These are phyloP conservation scores for Pectinophora gossypiella DNA, from an alignment of 1,140 invertebrate species.

Conservation along the genomic window DNA sequence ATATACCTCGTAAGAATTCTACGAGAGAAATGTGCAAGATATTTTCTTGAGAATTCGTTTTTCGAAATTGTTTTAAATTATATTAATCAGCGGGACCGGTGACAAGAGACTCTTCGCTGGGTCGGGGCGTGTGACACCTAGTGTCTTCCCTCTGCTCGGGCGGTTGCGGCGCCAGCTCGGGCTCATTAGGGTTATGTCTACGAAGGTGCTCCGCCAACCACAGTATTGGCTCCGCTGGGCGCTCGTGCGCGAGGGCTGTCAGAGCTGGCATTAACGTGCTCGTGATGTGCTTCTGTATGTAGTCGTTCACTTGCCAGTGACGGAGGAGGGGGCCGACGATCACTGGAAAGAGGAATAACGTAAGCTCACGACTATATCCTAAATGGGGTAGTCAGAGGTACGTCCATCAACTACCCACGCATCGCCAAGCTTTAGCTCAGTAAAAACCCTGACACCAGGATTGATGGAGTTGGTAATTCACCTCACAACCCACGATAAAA, in stretches of 20 bases:
- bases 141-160: slow-evolving; percentile 30
- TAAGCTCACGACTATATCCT: too few species aligned
- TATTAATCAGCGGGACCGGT: too few species aligned
- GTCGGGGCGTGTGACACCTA: slow-evolving; percentile 42
- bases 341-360: slow-evolving; percentile 60
- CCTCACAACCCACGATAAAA: too few species aligned
- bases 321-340: slow-evolving; percentile 77
- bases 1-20: too few species aligned
- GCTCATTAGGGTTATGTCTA: slow-evolving; percentile 86
- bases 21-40: too few species aligned
- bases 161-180: slow-evolving; percentile 42
- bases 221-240: slow-evolving; percentile 83
- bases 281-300: slow-evolving; percentile 80
- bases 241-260: slow-evolving; percentile 81
- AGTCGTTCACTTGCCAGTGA: slow-evolving; percentile 78
- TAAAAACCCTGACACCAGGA: too few species aligned
- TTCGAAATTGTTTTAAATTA: too few species aligned
- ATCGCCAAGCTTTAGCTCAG: too few species aligned
- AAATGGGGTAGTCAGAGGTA: too few species aligned
- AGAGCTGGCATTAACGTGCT: slow-evolving; percentile 81
- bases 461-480: too few species aligned
- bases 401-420: too few species aligned
- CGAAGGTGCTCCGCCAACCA: slow-evolving; percentile 88
- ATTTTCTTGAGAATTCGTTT: too few species aligned
- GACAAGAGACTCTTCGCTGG: slow-evolving; percentile 23